Percentiles rank a stretch among this genome's conserved stretches.
These are phyloP conservation scores for Acromyrmex echinatior DNA, from an alignment of 1,140 invertebrate genomes.

Conservation along the genomic window DNA sequence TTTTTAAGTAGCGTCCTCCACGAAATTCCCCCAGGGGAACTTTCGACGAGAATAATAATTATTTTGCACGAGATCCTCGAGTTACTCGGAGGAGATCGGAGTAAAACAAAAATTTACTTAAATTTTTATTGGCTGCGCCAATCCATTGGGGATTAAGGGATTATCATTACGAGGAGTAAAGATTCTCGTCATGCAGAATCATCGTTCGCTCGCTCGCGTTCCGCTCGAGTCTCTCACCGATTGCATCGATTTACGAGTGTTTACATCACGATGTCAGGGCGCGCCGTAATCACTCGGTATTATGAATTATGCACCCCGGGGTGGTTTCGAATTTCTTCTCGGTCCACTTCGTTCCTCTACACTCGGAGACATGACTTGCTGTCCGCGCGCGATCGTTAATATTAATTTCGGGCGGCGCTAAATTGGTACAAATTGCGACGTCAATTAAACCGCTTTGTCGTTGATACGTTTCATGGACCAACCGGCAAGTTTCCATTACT, in stretches of 20 bases:
- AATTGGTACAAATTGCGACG: slow-evolving; percentile 64
- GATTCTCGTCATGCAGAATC: background rate
- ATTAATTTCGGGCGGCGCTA: slow-evolving; percentile 50
- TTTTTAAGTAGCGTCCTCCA: background rate
- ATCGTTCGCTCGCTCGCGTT: background rate
- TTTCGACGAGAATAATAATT: background rate
- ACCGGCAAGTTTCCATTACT: background rate
- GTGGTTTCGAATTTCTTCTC: slow-evolving; percentile 59
- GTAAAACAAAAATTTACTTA: background rate
- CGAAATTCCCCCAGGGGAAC: background rate
- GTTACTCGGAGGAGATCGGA: background rate
- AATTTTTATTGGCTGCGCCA: too few species aligned
- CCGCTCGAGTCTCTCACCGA: slow-evolving; percentile 41
- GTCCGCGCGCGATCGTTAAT: background rate
- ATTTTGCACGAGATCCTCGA: background rate
- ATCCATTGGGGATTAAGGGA: slow-evolving; percentile 20
- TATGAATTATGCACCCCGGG: slow-evolving; percentile 76
- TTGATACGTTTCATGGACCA: background rate
- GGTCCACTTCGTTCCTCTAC: background rate
- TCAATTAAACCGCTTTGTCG: slow-evolving; percentile 45
- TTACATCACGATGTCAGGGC: slow-evolving; percentile 70
- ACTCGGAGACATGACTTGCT: background rate
- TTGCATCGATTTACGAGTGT: slow-evolving; percentile 76
- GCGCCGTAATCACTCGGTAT: slow-evolving; percentile 59
- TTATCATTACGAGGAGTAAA: background rate